Percentiles rank a stretch among this genome's conserved stretches.
Evolutionary conservation across 1,140 invertebrate genomes (phyloP).

Genomic region (Babylonia areolata): DNA sequence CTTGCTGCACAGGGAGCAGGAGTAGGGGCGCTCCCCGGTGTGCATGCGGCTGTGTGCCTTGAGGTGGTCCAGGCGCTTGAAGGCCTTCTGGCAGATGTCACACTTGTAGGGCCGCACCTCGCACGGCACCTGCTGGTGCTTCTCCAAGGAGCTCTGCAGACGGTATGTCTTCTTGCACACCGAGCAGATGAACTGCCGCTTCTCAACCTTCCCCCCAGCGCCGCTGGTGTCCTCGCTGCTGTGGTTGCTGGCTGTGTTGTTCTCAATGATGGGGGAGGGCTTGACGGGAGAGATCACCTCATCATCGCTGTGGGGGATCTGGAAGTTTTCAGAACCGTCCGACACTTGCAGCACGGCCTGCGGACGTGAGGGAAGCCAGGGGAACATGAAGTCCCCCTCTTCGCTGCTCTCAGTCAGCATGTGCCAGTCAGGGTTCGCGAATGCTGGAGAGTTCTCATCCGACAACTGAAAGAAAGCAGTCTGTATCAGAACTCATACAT

Average conservation of each 20-base stretch:
- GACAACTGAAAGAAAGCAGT: conserved; percentile 6
- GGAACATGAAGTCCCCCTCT: conserved; percentile 27
- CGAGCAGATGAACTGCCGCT: background rate
- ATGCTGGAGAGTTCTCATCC: background rate
- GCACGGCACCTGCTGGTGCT: conserved; percentile 31
- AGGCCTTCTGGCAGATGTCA: conserved; percentile 92
- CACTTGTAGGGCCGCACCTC: conserved; percentile 80
- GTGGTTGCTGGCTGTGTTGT: background rate
- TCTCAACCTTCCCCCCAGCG: background rate
- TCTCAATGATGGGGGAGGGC: background rate
- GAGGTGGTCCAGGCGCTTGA: conserved; percentile 94
- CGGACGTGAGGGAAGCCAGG: conserved; percentile 23
- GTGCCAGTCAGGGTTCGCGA: conserved; percentile 30
- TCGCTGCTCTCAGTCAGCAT: conserved; percentile 23
- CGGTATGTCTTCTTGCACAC: conserved; percentile 32
- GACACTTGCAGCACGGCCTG: conserved; percentile 33
- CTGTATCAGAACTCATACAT: too few species aligned
- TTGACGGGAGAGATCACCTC: conserved; percentile 17
- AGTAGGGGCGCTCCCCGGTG: conserved; percentile 98
- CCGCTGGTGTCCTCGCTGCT: background rate
- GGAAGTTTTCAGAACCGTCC: conserved; percentile 22
- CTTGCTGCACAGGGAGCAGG: conserved; percentile 91
- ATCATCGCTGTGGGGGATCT: background rate
- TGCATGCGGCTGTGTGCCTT: conserved; percentile 96
- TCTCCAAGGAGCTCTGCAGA: conserved; percentile 25